Evolutionary conservation across 2,113 vertebrate genomes (phyloP).

Genomic region (Strigops habroptila): DNA sequence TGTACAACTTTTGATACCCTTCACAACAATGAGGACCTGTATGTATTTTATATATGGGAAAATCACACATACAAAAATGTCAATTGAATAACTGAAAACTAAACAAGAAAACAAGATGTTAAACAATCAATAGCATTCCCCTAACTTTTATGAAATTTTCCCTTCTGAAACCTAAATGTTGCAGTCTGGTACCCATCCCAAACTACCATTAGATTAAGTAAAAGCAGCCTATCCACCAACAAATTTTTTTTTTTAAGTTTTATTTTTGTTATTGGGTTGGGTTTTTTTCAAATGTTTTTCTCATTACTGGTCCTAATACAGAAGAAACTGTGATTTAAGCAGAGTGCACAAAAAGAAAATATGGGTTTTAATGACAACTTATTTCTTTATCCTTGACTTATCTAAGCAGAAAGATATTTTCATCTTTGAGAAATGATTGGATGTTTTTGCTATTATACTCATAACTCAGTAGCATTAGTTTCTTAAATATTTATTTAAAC

Average conservation of each 20-base stretch:
- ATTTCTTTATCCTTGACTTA: background rate
- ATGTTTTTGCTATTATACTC: background rate
- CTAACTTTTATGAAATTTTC: background rate
- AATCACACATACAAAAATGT: background rate
- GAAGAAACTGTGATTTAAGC: background rate
- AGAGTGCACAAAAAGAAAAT: background rate
- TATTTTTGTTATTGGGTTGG: background rate
- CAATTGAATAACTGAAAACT: background rate
- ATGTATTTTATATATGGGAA: background rate
- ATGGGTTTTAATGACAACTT: background rate
- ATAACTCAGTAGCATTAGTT: background rate
- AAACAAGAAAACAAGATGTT: background rate
- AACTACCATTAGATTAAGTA: background rate
- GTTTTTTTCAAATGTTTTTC: background rate
- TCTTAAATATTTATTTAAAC: background rate
- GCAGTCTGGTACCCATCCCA: background rate
- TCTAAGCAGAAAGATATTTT: background rate
- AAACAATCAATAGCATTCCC: background rate
- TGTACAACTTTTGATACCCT: background rate
- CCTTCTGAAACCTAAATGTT: background rate
- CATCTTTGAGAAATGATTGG: background rate
- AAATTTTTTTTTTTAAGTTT: background rate
- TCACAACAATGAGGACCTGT: background rate
- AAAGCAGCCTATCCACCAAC: background rate
- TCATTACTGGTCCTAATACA: background rate